Percentiles rank a stretch among this genome's conserved stretches.
Conservation (phyloP, 2,888 invertebrate species). For the Yponomeuta sedellus region DNA sequence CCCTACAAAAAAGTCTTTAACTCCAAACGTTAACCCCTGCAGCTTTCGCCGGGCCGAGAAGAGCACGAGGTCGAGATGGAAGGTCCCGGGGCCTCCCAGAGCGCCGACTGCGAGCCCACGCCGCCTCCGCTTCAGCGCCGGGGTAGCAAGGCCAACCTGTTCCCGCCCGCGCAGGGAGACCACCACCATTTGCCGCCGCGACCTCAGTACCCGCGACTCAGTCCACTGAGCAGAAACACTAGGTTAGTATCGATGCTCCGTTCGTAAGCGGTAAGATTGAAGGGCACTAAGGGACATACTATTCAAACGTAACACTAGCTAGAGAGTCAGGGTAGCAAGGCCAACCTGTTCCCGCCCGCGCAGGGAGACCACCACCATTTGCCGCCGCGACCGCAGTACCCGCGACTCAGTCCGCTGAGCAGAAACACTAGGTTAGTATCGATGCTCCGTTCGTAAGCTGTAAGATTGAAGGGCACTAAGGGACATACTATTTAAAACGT, state of each 20-base stretch:
- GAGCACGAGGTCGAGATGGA: constrained; percentile 91
- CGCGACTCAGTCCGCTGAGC: constrained; percentile 88
- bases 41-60: constrained; percentile 91
- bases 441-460: not conserved
- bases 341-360: constrained; percentile 90
- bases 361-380: constrained; percentile 63
- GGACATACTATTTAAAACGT: too few species aligned
- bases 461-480: not conserved
- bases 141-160: constrained; percentile 92
- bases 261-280: too few species aligned
- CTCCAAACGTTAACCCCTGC: constrained; percentile 20
- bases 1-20: too few species aligned
- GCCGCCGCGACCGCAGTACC: constrained; percentile 75
- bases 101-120: constrained; percentile 94
- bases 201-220: constrained; percentile 82
- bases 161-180: constrained; percentile 80
- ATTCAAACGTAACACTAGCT: not conserved
- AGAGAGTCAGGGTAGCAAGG: constrained; percentile 77
- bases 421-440: constrained; percentile 81
- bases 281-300: too few species aligned
- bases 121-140: constrained; percentile 88
- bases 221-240: constrained; percentile 86
- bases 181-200: constrained; percentile 64
- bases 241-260: constrained; percentile 63
- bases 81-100: constrained; percentile 93